Conservation (phyloP, 2,888 invertebrate species). For the Lepidochrysops patricia region DNA sequence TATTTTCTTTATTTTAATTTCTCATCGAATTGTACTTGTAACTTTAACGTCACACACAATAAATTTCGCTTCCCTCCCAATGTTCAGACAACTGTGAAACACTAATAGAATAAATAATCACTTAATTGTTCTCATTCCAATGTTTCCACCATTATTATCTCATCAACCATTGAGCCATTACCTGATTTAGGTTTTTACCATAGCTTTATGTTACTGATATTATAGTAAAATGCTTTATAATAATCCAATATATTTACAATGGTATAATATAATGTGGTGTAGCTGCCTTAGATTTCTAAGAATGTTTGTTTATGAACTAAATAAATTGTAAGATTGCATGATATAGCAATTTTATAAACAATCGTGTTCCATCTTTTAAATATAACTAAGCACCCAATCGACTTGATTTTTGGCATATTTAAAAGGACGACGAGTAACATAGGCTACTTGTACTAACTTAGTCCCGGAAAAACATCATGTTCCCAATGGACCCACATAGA, state of each 20-base stretch:
- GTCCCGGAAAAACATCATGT: no score
- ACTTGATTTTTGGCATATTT: no score
- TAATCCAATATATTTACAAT: not conserved
- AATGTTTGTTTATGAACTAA: not conserved
- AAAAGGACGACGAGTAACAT: no score
- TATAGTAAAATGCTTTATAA: no score
- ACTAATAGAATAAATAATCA: conserved; percentile 5
- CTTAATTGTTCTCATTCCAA: not conserved
- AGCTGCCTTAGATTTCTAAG: not conserved
- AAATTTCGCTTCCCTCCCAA: conserved; percentile 6
- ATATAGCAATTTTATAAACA: not conserved
- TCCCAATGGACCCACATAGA: no score
- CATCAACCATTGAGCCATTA: not conserved
- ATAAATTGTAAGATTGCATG: not conserved
- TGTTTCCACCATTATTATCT: not conserved
- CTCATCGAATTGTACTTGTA: not conserved
- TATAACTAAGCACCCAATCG: no score
- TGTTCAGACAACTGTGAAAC: conserved; percentile 6
- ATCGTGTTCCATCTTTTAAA: not conserved
- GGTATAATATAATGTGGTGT: no score
- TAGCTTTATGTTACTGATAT: no score
- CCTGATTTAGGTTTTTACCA: not conserved
- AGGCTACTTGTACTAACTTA: no score
- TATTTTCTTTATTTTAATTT: not conserved
- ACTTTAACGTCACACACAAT: conserved; percentile 11